Conservation (phyloP, 1,140 invertebrate species). For the Daktulosphaira vitifoliae region DNA sequence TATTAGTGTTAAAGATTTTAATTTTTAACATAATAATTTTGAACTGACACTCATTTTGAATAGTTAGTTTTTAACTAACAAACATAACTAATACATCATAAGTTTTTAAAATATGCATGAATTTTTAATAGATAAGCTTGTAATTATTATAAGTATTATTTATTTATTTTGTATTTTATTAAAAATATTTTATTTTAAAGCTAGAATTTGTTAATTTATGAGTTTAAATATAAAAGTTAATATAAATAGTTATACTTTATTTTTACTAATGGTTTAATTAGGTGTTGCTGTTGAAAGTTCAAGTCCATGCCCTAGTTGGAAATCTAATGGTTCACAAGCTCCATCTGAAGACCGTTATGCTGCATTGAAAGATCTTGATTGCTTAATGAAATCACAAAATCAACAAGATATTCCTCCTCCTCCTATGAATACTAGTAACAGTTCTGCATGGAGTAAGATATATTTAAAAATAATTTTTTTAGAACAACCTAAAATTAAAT, state of each 20-base stretch:
- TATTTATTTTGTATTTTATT: constrained; percentile 1
- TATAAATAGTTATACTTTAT: too few relatives aligned
- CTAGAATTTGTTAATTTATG: background rate
- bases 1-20: too few relatives aligned
- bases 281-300: constrained; percentile 30
- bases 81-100: too few relatives aligned
- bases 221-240: background rate
- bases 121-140: too few relatives aligned
- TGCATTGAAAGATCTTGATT: constrained; percentile 70
- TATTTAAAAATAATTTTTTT: background rate
- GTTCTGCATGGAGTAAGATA: constrained; percentile 18
- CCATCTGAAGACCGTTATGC: constrained; percentile 68
- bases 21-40: too few relatives aligned
- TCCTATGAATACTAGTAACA: constrained; percentile 10
- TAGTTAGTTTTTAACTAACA: too few relatives aligned
- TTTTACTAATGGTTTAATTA: background rate
- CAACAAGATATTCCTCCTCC: constrained; percentile 14
- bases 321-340: constrained; percentile 39
- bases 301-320: constrained; percentile 19
- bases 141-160: too few relatives aligned
- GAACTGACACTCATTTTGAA: too few relatives aligned
- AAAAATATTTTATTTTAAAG: background rate
- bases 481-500: background rate
- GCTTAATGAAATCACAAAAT: constrained; percentile 49
- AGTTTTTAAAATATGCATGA: too few relatives aligned